Evolutionary conservation across 35 echinoderm and acorn worm genomes (phyloP).

Genomic region (Stichopus chloronotus): DNA sequence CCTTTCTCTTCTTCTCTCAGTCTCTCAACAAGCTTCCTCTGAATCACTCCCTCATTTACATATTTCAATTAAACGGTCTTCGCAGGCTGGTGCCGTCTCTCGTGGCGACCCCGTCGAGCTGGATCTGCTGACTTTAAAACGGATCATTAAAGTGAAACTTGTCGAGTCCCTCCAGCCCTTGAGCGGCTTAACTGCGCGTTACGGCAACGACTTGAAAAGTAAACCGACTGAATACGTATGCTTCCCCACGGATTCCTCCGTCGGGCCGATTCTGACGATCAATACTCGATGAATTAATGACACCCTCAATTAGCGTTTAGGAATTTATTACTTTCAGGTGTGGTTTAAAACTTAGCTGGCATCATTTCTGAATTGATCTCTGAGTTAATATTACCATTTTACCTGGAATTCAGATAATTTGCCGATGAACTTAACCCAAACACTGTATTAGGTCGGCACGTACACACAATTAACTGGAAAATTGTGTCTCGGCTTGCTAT

Average conservation of each 20-base stretch:
- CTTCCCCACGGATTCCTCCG: background rate
- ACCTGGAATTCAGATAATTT: too few relatives aligned
- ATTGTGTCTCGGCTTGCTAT: too few relatives aligned
- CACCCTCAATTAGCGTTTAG: background rate
- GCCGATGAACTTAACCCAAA: too few relatives aligned
- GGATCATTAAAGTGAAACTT: background rate
- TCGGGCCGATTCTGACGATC: background rate
- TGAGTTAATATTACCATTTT: too few relatives aligned
- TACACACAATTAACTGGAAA: too few relatives aligned
- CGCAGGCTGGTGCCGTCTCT: background rate
- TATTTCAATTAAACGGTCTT: background rate
- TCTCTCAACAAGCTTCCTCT: background rate
- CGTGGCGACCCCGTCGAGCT: background rate
- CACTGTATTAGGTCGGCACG: too few relatives aligned
- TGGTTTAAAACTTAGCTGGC: too few relatives aligned
- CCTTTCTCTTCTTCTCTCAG: background rate
- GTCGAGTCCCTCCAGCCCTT: too few relatives aligned
- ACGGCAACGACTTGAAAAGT: too few relatives aligned
- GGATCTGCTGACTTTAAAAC: background rate
- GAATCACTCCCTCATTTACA: background rate
- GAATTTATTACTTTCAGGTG: background rate
- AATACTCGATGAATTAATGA: constrained; percentile 6
- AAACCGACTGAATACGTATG: background rate
- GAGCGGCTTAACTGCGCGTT: too few relatives aligned
- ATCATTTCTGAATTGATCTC: too few relatives aligned